Base-by-base conservation (phyloP, 2,113 vertebrate genomes). In the Aplodontia rufa region DNA sequence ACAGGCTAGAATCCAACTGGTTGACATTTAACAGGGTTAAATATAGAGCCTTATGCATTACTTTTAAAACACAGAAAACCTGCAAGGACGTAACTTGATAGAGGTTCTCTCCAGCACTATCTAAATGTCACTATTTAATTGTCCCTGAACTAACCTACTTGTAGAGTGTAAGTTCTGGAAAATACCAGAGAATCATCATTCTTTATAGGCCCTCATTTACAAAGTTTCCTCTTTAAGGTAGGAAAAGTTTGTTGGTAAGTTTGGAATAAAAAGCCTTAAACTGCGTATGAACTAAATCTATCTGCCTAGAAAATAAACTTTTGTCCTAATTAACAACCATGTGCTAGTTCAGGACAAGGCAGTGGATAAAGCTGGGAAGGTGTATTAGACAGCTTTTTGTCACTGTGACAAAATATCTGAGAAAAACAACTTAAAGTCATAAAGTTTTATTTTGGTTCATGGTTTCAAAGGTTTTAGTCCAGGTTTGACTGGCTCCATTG, bases 11-110 rank as follows among this genome's bases (percentile, higher is more conserved):
- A 72, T 83, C 87, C 94, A 79, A 47, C 83, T 47, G 47, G 75
- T 8, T 97, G 97, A 96, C 96, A 93, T 96, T 96, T 96, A 92
- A 74, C 93, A 55, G 32, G 74, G 88, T 69, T 93, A 97, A 97
- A 95, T 96, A 94, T 95, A 97, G 87, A 83, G 55, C 55, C 74
- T 95, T 79, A 62, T 53, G 55, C 62, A 24, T 45, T 78, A 51
- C 69, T 80, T 86, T 92, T 74, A 83, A 96, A 95, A 96, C 87
- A 93, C 72, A 92, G 75, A 79, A 74, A 82, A 74, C 53, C 16
- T 55, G 32, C n/a, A 51, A 22, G 45, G 20, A 19, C 90, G 69
- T 95, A 85, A 82, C 81, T 72, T 79, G 91, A 95, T 87, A 95
- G 53, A 72, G 28, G 32, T 60, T 81, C 53, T 72, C 4, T 60